Conservation (phyloP, 1,140 invertebrate species). For the Hycleus phaleratus region DNA sequence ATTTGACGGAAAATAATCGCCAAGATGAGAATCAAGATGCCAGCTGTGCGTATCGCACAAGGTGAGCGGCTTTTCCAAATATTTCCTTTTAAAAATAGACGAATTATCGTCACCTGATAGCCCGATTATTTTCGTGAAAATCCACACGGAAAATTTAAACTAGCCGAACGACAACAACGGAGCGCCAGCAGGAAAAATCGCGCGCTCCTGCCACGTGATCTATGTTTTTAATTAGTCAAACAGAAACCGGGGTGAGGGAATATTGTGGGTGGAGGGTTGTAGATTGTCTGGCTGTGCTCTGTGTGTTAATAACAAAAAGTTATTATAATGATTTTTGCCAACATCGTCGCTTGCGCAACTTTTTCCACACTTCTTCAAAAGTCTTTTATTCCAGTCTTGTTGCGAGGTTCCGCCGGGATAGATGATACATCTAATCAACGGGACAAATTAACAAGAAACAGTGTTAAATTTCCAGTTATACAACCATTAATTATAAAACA, state of each 20-base stretch:
- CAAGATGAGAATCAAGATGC: slow-evolving; percentile 95
- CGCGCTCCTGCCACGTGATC: slow-evolving; percentile 28
- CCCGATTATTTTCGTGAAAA: background rate
- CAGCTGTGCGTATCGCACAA: slow-evolving; percentile 87
- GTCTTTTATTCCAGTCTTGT: slow-evolving; percentile 3
- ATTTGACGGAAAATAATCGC: slow-evolving; percentile 1
- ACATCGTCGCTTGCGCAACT: slow-evolving; percentile 28
- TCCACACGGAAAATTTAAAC: too few species aligned
- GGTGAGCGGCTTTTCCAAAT: slow-evolving; percentile 49
- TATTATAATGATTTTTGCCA: slow-evolving; percentile 37
- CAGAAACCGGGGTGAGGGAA: background rate
- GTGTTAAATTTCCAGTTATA: background rate
- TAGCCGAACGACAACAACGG: background rate
- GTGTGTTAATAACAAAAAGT: slow-evolving; percentile 35
- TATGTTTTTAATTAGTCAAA: slow-evolving; percentile 32
- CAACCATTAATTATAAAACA: background rate
- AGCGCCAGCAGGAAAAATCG: slow-evolving; percentile 16
- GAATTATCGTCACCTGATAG: background rate
- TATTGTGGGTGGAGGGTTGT: slow-evolving; percentile 18
- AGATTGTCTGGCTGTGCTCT: slow-evolving; percentile 8
- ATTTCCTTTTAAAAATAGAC: background rate
- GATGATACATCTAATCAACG: background rate
- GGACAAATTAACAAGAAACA: background rate
- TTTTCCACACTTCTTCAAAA: slow-evolving; percentile 18
- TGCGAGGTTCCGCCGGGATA: background rate